Base-by-base conservation (phyloP, 2,113 vertebrate species). In the Poeciliopsis turrubarensis region DNA sequence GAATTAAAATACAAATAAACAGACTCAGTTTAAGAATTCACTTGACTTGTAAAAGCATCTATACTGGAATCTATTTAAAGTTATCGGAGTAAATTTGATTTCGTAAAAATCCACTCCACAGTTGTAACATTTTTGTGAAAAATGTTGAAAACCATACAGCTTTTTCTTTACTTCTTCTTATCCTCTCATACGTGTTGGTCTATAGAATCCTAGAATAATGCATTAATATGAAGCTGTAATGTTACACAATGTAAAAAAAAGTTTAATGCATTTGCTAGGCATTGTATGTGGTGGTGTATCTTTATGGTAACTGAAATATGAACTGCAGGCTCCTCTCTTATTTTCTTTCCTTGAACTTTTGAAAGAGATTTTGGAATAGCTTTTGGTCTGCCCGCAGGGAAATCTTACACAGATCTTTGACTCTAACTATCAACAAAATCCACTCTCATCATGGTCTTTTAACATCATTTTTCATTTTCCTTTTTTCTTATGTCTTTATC, bases 401-500 rank as follows among this genome's bases (percentile, higher is more conserved):
- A 51, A 70, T 65, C 70, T 69, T 81, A 70, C 54, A 72, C 41
- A 31, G 51, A 32, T 83, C 65, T 79, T 68, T 80, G 80, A 60
- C 76, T 77, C 37, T 25, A 26, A 70, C 47, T 63, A 29, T 67
- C 64, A 39, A 72, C 72, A 73, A 75, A 81, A 62, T 77, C 60
- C 37, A 67, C 60, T 79, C 65, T 79, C 41, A 70, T 70, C 22
- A 17, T 67, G 51, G 37, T 68, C 25, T 72, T 64, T 66, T 63
- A 39, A 60, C 74, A 70, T 83, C 44, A 66, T 73, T 39, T 75
- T 73, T 68, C 39, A 77, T 73, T 70, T 57, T 44, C 68, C 27
- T 82, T 80, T 72, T 32, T 68, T 30, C 72, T 27, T 73, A 39
- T 73, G 37, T 81, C 75, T 85, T 68, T 51, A 44, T 78, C 34